These are phyloP conservation scores for Stigmatopora argus DNA, from an alignment of 2,113 vertebrate species.

Conservation along the genomic window DNA sequence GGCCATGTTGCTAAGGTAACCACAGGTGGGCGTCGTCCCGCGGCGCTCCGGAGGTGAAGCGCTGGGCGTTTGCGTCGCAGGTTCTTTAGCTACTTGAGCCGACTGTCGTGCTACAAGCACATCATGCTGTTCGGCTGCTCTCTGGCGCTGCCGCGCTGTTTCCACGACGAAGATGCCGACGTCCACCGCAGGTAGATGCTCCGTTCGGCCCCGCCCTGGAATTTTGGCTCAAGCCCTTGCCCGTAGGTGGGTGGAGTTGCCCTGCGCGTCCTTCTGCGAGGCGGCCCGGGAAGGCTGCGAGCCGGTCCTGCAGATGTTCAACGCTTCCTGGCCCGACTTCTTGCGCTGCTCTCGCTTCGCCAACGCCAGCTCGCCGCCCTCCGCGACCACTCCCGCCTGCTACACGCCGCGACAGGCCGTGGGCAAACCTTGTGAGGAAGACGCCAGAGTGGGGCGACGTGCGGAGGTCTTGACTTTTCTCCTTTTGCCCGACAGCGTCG, in stretches of 20 bases:
- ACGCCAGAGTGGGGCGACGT: background rate
- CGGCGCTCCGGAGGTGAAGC: background rate
- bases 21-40: background rate
- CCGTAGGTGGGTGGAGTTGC: conserved; percentile 68
- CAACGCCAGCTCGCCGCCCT: conserved; percentile 51
- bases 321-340: conserved; percentile 90
- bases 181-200: conserved; percentile 31
- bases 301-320: conserved; percentile 86
- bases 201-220: background rate
- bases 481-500: conserved; percentile 65
- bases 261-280: conserved; percentile 89
- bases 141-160: conserved; percentile 86
- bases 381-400: conserved; percentile 55
- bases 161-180: conserved; percentile 54
- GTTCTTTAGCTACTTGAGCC: conserved; percentile 90
- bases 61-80: conserved; percentile 41
- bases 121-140: conserved; percentile 96
- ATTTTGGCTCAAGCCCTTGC: background rate
- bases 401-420: conserved; percentile 77
- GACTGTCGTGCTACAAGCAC: conserved; percentile 89
- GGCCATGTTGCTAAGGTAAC: conserved; percentile 84
- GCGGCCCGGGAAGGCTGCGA: conserved; percentile 88
- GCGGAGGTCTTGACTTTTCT: conserved; percentile 1
- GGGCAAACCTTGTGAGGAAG: conserved; percentile 76
- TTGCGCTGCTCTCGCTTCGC: conserved; percentile 89